These are phyloP conservation scores for Dusona sp. DNA, from an alignment of 2,888 invertebrate genomes.

Conservation along the genomic window DNA sequence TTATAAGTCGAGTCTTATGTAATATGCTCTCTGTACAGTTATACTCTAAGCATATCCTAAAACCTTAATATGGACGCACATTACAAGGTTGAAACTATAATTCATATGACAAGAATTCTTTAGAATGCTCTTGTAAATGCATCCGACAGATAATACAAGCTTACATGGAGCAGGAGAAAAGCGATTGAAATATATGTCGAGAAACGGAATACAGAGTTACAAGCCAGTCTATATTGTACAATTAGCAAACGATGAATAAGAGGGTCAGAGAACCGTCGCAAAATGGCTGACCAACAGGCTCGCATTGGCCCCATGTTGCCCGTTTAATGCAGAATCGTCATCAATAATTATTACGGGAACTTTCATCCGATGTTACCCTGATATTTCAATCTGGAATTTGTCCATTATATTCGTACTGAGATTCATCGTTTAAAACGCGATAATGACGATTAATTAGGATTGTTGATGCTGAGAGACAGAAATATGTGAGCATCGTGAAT, in stretches of 20 bases:
- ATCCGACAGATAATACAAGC: not conserved
- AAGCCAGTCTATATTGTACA: not conserved
- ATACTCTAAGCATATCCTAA: too few species aligned
- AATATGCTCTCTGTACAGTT: too few species aligned
- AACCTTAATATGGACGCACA: too few species aligned
- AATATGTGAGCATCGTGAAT: not conserved
- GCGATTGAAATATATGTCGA: conserved; percentile 27
- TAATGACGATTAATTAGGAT: conserved; percentile 50
- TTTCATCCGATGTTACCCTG: not conserved
- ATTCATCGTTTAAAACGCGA: conserved; percentile 40
- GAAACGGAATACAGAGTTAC: not conserved
- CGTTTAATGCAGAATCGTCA: conserved; percentile 40
- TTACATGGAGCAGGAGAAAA: not conserved
- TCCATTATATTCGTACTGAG: conserved; percentile 28
- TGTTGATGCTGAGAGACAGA: not conserved
- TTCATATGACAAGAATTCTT: too few species aligned
- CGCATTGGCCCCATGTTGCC: conserved; percentile 12
- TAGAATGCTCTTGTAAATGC: not conserved
- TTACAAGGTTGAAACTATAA: too few species aligned
- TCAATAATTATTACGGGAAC: conserved; percentile 58
- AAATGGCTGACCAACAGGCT: conserved; percentile 56
- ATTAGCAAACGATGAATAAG: conserved; percentile 45
- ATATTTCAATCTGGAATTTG: conserved; percentile 4
- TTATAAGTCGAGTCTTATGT: too few species aligned
- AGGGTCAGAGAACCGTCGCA: not conserved